phyloP scores from a whole-genome alignment of 2,888 invertebrate genomes.

The Philereme vetulata region DNA sequence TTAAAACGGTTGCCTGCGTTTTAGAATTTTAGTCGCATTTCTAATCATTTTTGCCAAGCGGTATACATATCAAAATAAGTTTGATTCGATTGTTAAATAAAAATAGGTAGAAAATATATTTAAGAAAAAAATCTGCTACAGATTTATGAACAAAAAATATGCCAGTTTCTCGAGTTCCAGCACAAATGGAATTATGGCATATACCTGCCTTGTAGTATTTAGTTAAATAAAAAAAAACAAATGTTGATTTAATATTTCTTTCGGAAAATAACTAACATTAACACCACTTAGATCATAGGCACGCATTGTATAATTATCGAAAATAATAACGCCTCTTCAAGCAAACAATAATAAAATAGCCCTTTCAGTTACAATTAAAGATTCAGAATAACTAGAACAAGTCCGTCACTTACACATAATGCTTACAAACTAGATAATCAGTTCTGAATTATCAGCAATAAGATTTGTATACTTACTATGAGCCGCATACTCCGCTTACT shows the following conservation, averaged over 20 bases:
- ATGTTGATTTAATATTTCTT: slow-evolving; percentile 3
- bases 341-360: slow-evolving; percentile 44
- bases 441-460: slow-evolving; percentile 64
- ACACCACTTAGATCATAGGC: slow-evolving; percentile 30
- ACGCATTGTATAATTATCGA: slow-evolving; percentile 29
- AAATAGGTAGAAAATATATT: neutral
- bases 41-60: too few relatives aligned
- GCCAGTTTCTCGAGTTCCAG: neutral
- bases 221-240: slow-evolving; percentile 5
- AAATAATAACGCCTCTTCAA: slow-evolving; percentile 48
- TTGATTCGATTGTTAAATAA: neutral
- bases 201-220: neutral
- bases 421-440: slow-evolving; percentile 72
- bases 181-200: neutral
- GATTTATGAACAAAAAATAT: too few relatives aligned
- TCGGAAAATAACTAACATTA: slow-evolving; percentile 32
- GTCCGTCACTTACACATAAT: slow-evolving; percentile 63
- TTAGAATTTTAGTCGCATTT: too few relatives aligned
- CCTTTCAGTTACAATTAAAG: slow-evolving; percentile 38
- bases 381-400: slow-evolving; percentile 52
- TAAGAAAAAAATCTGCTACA: too few relatives aligned
- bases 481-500: slow-evolving; percentile 27
- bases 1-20: too few relatives aligned
- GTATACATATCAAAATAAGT: too few relatives aligned
- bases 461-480: slow-evolving; percentile 47